Percentiles rank a stretch among this genome's conserved stretches.
Evolutionary conservation across 1,140 invertebrate genomes (phyloP).

Genomic region (Agrilus planipennis): DNA sequence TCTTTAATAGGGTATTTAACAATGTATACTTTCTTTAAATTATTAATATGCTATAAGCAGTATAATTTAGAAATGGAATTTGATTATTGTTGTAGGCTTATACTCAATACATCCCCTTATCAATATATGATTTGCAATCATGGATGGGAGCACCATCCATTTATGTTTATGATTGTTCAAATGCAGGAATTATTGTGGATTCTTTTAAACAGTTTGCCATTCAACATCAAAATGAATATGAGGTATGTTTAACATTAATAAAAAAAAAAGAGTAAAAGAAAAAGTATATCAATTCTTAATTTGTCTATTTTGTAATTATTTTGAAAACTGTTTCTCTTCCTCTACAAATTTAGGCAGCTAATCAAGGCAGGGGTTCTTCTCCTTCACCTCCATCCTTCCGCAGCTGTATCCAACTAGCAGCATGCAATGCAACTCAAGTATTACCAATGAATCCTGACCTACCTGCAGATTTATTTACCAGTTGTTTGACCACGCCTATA

Average conservation of each 20-base stretch:
- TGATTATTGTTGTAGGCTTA: constrained; percentile 57
- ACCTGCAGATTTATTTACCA: constrained; percentile 97
- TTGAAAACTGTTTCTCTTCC: too few relatives aligned
- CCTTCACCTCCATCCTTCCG: constrained; percentile 51
- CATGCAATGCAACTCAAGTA: constrained; percentile 82
- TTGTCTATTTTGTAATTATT: too few relatives aligned
- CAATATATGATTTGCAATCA: constrained; percentile 93
- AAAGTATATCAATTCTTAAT: too few relatives aligned
- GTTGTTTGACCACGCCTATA: constrained; percentile 96
- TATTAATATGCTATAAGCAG: background rate
- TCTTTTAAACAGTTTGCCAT: constrained; percentile 85
- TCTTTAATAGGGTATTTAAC: constrained; percentile 81
- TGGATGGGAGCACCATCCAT: constrained; percentile 99
- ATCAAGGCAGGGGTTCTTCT: background rate
- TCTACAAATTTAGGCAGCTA: constrained; percentile 4
- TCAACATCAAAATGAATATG: constrained; percentile 80
- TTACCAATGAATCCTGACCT: constrained; percentile 96
- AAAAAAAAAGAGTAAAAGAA: too few relatives aligned
- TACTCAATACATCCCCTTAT: constrained; percentile 98
- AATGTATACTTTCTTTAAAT: background rate
- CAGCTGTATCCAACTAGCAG: constrained; percentile 93
- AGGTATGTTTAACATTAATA: constrained; percentile 46
- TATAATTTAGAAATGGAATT: constrained; percentile 1
- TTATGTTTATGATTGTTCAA: constrained; percentile 98
- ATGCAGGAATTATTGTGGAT: constrained; percentile 92